Percentiles rank a stretch among this genome's conserved stretches.
Conservation (phyloP, 2,888 invertebrate genomes). For the Eupithecia subumbrata region DNA sequence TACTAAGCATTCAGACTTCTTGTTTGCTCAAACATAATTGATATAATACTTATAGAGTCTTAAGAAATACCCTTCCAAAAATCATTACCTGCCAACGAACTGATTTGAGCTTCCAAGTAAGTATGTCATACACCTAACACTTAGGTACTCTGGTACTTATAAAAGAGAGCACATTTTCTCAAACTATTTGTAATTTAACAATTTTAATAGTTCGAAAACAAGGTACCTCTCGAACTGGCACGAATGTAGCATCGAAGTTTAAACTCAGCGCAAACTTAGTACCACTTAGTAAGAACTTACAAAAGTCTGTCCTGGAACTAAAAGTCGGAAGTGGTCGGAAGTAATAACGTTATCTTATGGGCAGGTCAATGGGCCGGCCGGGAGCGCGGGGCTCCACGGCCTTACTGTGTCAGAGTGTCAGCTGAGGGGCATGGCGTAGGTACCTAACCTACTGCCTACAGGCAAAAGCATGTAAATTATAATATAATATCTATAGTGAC, state of each 20-base stretch:
- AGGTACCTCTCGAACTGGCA: conserved; percentile 5
- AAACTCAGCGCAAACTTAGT: conserved; percentile 6
- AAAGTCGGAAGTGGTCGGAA: conserved; percentile 35
- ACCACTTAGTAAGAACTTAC: background rate
- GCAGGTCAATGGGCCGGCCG: conserved; percentile 68
- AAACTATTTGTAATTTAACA: background rate
- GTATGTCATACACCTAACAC: background rate
- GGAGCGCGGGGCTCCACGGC: conserved; percentile 66
- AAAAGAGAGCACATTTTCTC: background rate
- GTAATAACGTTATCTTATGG: conserved; percentile 42
- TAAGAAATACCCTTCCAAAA: no score
- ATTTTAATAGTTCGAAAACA: conserved; percentile 1
- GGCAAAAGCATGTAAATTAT: background rate
- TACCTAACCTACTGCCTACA: background rate
- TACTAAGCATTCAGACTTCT: no score
- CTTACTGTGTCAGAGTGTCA: conserved; percentile 85
- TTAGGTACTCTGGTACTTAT: background rate
- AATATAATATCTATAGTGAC: background rate
- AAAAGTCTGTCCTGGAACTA: conserved; percentile 10
- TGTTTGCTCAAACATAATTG: no score
- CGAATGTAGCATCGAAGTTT: background rate
- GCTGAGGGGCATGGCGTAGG: conserved; percentile 85
- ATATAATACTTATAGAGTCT: no score
- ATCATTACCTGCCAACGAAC: no score
- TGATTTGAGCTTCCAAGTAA: background rate